A percentile compares a stretch with the other conserved stretches of the same genome.
These are phyloP conservation scores for Collichthys lucidus DNA, from an alignment of 2,113 vertebrate genomes.

Conservation along the genomic window DNA sequence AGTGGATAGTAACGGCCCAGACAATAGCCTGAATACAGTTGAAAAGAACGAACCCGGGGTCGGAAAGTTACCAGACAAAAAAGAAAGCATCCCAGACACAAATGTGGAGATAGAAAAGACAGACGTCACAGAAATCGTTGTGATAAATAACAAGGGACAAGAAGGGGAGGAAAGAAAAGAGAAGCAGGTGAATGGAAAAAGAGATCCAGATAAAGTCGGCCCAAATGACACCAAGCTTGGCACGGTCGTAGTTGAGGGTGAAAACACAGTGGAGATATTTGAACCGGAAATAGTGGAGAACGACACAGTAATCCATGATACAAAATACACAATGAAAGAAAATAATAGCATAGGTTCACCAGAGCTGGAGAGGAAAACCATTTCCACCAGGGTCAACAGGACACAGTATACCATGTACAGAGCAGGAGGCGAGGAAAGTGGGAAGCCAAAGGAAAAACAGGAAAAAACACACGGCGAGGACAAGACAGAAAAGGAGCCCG, in stretches of 20 bases:
- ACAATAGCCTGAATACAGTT: slow-evolving; percentile 62
- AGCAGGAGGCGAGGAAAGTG: slow-evolving; percentile 51
- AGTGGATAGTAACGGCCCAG: slow-evolving; percentile 44
- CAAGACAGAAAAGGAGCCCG: slow-evolving; percentile 15
- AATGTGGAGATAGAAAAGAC: slow-evolving; percentile 45
- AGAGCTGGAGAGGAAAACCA: slow-evolving; percentile 32
- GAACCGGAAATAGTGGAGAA: slow-evolving; percentile 68
- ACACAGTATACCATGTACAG: slow-evolving; percentile 74
- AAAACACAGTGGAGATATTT: slow-evolving; percentile 68
- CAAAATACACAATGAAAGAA: slow-evolving; percentile 52
- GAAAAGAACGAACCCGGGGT: slow-evolving; percentile 51
- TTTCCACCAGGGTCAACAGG: slow-evolving; percentile 57
- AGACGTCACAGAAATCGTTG: slow-evolving; percentile 44
- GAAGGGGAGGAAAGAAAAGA: slow-evolving; percentile 74
- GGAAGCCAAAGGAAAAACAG: slow-evolving; percentile 41
- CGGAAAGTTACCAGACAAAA: slow-evolving; percentile 41
- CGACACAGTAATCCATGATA: slow-evolving; percentile 53
- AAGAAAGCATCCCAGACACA: slow-evolving; percentile 31
- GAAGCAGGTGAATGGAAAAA: slow-evolving; percentile 73
- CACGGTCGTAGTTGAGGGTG: slow-evolving; percentile 42
- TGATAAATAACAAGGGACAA: slow-evolving; percentile 76
- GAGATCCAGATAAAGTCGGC: slow-evolving; percentile 62
- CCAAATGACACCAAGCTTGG: slow-evolving; percentile 76
- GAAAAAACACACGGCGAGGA: slow-evolving; percentile 28
- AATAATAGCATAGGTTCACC: slow-evolving; percentile 52